These are phyloP conservation scores for Microcebus tavaratra DNA, from an alignment of 2,113 vertebrate genomes.

Conservation along the genomic window DNA sequence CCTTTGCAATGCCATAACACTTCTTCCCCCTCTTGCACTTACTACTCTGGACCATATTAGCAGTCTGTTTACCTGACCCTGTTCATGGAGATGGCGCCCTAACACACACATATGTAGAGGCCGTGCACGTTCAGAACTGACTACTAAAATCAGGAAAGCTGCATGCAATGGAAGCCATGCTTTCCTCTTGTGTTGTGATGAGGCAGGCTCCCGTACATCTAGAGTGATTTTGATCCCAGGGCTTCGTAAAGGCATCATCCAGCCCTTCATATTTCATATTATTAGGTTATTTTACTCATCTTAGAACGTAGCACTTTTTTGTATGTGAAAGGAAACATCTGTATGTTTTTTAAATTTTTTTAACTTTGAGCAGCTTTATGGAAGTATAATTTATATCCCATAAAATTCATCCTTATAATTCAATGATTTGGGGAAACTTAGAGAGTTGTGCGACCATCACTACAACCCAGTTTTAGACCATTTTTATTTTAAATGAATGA, in stretches of 20 bases:
- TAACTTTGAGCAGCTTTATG: too few species aligned
- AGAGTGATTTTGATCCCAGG: background rate
- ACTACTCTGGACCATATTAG: background rate
- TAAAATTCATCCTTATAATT: too few species aligned
- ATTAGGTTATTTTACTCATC: background rate
- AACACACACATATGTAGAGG: background rate
- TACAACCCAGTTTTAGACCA: too few species aligned
- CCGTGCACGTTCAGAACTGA: fast-evolving
- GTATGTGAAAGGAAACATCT: too few species aligned
- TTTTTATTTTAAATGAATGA: background rate
- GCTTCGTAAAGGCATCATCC: background rate
- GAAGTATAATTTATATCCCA: too few species aligned
- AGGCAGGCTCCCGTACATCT: background rate
- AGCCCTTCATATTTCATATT: background rate
- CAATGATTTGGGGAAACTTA: too few species aligned
- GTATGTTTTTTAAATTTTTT: too few species aligned
- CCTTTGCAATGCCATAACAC: fast-evolving
- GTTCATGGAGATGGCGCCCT: background rate
- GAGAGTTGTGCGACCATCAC: too few species aligned
- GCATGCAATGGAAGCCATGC: background rate
- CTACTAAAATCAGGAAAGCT: background rate
- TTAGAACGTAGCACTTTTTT: background rate
- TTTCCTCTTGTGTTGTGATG: background rate
- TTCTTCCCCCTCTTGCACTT: background rate
- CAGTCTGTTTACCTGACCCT: background rate